These are phyloP conservation scores for Pseudolycoriella hygida DNA, from an alignment of 2,888 invertebrate genomes.

Conservation along the genomic window DNA sequence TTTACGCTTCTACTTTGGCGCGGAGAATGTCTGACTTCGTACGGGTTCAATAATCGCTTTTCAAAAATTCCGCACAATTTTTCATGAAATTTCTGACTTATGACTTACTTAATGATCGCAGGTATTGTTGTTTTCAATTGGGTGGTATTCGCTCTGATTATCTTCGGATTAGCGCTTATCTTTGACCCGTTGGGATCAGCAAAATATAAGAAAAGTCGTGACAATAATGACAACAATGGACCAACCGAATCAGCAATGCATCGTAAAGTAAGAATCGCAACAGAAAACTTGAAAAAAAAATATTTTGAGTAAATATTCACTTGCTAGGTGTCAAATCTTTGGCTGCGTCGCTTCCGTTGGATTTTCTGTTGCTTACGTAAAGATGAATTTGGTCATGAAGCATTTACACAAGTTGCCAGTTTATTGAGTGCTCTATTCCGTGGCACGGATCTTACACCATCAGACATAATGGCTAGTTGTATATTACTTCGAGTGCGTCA, in stretches of 20 bases:
- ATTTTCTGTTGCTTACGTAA: conserved; percentile 55
- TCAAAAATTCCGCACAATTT: too few relatives aligned
- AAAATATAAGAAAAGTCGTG: conserved; percentile 9
- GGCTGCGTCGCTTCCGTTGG: conserved; percentile 57
- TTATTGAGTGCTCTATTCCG: conserved; percentile 63
- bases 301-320: not conserved
- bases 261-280: conserved; percentile 13
- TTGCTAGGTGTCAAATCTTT: conserved; percentile 49
- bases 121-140: conserved; percentile 67
- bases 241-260: conserved; percentile 37
- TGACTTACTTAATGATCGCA: too few relatives aligned
- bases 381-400: conserved; percentile 59
- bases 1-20: too few relatives aligned
- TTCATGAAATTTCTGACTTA: too few relatives aligned
- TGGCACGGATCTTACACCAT: conserved; percentile 72
- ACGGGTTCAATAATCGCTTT: too few relatives aligned
- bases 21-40: too few relatives aligned
- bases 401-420: conserved; percentile 65
- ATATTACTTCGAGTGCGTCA: conserved; percentile 63
- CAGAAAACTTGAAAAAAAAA: not conserved
- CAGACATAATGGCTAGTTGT: conserved; percentile 75
- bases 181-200: conserved; percentile 66
- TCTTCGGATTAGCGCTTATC: conserved; percentile 58
- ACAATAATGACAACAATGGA: conserved; percentile 9
- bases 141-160: conserved; percentile 53